phyloP scores from a whole-genome alignment of 2,113 vertebrate genomes.

The Perca schrenkii region DNA sequence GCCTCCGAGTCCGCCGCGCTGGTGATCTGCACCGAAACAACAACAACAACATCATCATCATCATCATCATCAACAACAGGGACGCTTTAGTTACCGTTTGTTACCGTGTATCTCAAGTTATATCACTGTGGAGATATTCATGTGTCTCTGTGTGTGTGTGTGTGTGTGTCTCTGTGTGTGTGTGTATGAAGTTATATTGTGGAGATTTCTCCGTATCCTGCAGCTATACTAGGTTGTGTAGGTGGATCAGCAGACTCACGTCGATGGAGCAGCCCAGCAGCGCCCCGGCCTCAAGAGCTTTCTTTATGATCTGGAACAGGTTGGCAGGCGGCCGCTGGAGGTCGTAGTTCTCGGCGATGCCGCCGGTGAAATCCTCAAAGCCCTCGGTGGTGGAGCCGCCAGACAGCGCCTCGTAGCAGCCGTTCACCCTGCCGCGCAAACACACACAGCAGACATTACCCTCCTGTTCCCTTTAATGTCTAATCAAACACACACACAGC shows the following conservation, averaged over 20 bases:
- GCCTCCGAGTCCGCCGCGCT: conserved; percentile 92
- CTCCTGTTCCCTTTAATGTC: too few relatives aligned
- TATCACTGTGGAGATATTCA: too few relatives aligned
- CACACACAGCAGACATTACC: too few relatives aligned
- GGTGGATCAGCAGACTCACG: conserved; percentile 79
- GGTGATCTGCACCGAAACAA: conserved; percentile 86
- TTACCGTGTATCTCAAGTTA: too few relatives aligned
- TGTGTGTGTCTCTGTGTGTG: too few relatives aligned
- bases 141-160: too few relatives aligned
- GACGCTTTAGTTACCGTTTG: not conserved
- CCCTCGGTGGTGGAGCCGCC: conserved; percentile 95
- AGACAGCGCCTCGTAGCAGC: conserved; percentile 92
- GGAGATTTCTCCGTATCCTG: too few relatives aligned
- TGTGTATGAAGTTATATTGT: too few relatives aligned
- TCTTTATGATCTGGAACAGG: conserved; percentile 92
- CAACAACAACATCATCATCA: too few relatives aligned
- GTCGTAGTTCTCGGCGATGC: conserved; percentile 93
- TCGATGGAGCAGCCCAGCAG: conserved; percentile 96
- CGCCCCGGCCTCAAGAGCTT: conserved; percentile 90
- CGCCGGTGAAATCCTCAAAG: conserved; percentile 96
- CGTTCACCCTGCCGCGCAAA: conserved; percentile 84
- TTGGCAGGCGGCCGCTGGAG: conserved; percentile 86
- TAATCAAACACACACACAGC: not conserved
- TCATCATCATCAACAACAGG: not conserved
- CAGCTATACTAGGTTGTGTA: too few relatives aligned